Percentiles rank a stretch among this genome's conserved stretches.
Conservation (phyloP, 2,888 invertebrate species). For the Luperina testacea region DNA sequence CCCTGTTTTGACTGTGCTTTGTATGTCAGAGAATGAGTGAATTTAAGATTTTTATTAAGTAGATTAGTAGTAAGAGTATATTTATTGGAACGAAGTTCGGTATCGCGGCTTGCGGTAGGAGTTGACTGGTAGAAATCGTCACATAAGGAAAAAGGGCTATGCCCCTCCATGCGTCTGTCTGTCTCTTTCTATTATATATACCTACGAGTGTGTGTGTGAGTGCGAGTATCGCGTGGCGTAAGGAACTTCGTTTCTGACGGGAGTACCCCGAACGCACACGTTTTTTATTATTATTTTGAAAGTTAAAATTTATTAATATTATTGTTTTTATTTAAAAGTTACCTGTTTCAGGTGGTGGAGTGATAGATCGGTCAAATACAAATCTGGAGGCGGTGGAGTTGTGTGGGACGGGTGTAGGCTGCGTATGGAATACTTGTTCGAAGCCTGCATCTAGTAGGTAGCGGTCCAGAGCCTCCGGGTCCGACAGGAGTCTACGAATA, state of each 20-base stretch:
- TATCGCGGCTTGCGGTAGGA: background rate
- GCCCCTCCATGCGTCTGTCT: background rate
- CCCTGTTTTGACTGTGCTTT: no score
- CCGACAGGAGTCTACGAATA: slow-evolving; percentile 92
- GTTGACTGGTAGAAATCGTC: background rate
- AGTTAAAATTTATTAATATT: background rate
- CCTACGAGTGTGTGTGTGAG: background rate
- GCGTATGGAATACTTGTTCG: slow-evolving; percentile 93
- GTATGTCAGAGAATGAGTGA: no score
- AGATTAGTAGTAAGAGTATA: background rate
- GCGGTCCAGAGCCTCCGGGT: slow-evolving; percentile 96
- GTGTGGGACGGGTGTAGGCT: slow-evolving; percentile 77
- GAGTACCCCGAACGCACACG: background rate
- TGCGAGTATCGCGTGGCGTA: background rate
- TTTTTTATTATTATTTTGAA: background rate
- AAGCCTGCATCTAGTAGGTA: slow-evolving; percentile 96
- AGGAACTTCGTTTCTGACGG: background rate
- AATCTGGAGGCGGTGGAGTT: slow-evolving; percentile 78
- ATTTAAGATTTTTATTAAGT: no score
- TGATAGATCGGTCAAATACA: slow-evolving; percentile 82
- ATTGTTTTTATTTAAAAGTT: background rate
- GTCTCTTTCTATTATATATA: background rate
- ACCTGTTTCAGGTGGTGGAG: slow-evolving; percentile 84
- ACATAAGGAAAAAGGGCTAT: background rate
- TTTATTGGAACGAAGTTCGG: background rate